Base-by-base conservation (phyloP, 2,113 vertebrate genomes). In the Spheniscus mendiculus region DNA sequence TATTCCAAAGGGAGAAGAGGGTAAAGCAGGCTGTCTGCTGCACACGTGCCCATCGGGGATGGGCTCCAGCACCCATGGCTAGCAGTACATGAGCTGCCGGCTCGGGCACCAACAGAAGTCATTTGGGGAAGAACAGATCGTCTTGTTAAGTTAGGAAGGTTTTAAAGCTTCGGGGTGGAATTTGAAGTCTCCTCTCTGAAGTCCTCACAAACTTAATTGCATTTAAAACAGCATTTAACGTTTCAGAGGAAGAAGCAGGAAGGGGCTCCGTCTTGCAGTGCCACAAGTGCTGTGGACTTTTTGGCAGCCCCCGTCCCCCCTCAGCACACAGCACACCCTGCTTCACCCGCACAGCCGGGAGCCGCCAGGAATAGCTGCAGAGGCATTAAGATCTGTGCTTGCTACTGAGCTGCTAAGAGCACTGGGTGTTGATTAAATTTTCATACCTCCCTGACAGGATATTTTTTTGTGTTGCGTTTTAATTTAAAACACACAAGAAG, bases 401-500 rank as follows among this genome's bases (percentile, higher is more conserved):
- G 76, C 93, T 94, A 69, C 86, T 0, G 5, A 97, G 86, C 74
- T 47, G 93, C 90, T 69, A 15, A 71, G 90, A 94, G 96, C 70
- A 17, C 86, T 59, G 95, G 59, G 88, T 92, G 89, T 83, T 96
- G 97, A 97, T 97, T 97, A 96, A 96, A 97, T 97, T 97, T 98
- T 98, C 88, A 96, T 97, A 50, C 52, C 91, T 96, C 92, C 84
- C 79, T 11, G 26, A 88, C 86, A 89, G 88, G 87, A 22, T 62
- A 30, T 82, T 82, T 71, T 72, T 47, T 61, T 36, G 89, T 13
- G 34, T 6, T 34, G n/a, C 2, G 18, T 56, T 94, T 97, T 38
- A 85, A 89, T 96, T 96, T 88, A 52, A 91, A 84, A 52, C 92
- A 93, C 78, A 50, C 63, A 21, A 63, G 70, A n/a, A 94, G 70